Base-by-base conservation (phyloP, 2,888 invertebrate species). In the Trichogramma dendrolimi region DNA sequence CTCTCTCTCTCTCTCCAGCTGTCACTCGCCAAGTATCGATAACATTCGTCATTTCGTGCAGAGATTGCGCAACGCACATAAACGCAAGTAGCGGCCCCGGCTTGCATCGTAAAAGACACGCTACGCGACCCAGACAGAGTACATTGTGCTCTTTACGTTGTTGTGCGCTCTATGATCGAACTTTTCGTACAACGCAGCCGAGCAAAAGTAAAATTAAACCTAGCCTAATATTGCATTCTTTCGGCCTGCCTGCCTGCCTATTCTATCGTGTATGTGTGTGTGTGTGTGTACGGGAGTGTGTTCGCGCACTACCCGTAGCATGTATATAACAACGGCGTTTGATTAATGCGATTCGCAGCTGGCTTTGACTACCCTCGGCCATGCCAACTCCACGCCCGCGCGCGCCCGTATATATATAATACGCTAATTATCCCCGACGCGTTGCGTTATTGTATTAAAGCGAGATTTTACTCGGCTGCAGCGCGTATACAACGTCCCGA, bases 261-360 rank as follows among this genome's bases (percentile, higher is more conserved):
- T 27, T 27, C 27, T 27, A 27, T 27, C 1, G 27, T 2, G 27
- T 27, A 27, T 27, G 27, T 0, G 27, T 27, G 27, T 27, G 27
- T 2, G 27, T 27, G 27, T 2, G 27, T 27, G 27, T 2, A 2
- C n/a, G n/a, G 27, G 27, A 27, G 27, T 27, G 3, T 27, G 27
- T 27, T 27, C 27, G 27, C 27, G 27, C 27, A 27, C 27, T 27
- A 27, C 27, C 27, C 27, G 27, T 27, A 27, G 41, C 55, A 58
- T 54, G 53, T 51, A 61, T 59, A 63, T 58, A 65, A 63, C 27
- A 27, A 27, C 63, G 61, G 6, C 63, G 58, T 68, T 71, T 78
- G 78, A 78, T 78, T 78, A 78, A 78, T 78, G 76, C 64, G 73
- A 73, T 75, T 75, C 75, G 67, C 77, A 78, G 75, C 78, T 78